These are phyloP conservation scores for Catamblyrhynchus diadema DNA, from an alignment of 2,797 vertebrate species.

Conservation along the genomic window DNA sequence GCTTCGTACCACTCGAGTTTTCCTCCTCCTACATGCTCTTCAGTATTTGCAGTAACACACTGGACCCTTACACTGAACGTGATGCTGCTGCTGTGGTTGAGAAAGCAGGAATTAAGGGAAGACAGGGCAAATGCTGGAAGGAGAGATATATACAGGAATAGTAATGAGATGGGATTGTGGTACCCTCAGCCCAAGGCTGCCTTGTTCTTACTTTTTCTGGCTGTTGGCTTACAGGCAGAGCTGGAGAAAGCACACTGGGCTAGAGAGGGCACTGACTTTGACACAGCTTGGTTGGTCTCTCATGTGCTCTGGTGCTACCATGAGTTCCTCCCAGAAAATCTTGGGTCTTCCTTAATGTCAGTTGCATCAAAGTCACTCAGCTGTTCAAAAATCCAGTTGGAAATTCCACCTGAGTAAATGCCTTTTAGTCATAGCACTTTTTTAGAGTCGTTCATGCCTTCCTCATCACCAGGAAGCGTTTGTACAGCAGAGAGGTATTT, in stretches of 20 bases:
- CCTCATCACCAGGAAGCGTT: constrained; percentile 45
- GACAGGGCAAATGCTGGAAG: neutral
- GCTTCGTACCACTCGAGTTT: neutral
- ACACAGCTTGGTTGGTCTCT: rapidly evolving
- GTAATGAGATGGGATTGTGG: neutral
- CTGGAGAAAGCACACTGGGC: neutral
- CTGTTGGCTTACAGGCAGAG: neutral
- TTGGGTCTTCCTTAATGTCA: neutral
- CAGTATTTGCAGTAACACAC: neutral
- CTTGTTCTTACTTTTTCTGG: neutral
- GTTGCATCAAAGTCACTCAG: neutral
- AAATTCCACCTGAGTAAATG: constrained; percentile 12
- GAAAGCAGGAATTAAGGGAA: neutral
- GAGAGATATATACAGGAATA: neutral
- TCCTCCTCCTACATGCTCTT: neutral
- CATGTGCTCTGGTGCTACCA: neutral
- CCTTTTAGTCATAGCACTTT: neutral
- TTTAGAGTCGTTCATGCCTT: neutral
- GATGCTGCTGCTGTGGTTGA: neutral
- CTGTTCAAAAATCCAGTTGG: neutral
- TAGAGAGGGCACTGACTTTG: neutral
- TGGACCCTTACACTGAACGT: rapidly evolving
- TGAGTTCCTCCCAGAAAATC: neutral
- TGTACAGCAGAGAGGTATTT: constrained; percentile 6
- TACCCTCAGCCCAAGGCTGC: neutral